Evolutionary conservation across 2,888 invertebrate species (phyloP), one percentile per base, ranked within the genome.

Genomic region (Nyleta sp.): DNA sequence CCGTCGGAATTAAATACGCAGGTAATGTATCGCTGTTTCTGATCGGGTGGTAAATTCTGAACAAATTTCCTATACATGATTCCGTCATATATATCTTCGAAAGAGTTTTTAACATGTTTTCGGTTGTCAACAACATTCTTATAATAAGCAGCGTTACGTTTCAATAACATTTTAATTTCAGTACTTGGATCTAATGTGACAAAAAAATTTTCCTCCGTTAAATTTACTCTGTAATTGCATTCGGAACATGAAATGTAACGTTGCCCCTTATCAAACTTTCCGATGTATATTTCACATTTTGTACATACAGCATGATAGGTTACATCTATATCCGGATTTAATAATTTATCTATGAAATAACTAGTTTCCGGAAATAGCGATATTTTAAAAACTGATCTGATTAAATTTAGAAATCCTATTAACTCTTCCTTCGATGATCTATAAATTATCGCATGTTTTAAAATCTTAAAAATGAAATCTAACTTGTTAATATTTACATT

Each of bases 171-270:
- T 53, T 53, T 53, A 1, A 53, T 53, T 7, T 53, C 52, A 11
- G 0, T 18, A 11, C 11, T 18, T n/a, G 52, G 52, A 11, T 53
- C n/a, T 13, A 53, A n/a, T 11, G 20, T 33, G 10, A 53, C 15
- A 33, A 53, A 53, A 35, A 53, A 53, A 35, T 53, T 35, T 18
- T 33, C 33, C 28, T 53, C 52, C 0, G 20, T 18, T 8, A 53
- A 10, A 11, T 53, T 5, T 0, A 35, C 15, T 6, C 11, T 18
- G 6, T 1, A n/a, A 33, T 53, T 53, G 33, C 52, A 53, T 2
- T 53, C 6, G 2, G 1, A 1, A n/a, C 52, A 53, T 18, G 10
- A 10, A 17, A 33, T 3, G 20, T 33, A 13, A n/a, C 18, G 33
- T 3, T 53, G 17, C 3, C 35, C 24, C 13, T 53, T 33, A 18